A percentile compares a stretch with the other conserved stretches of the same genome.
phyloP scores from a whole-genome alignment of 2,888 invertebrate genomes.

The Sicus ferrugineus region DNA sequence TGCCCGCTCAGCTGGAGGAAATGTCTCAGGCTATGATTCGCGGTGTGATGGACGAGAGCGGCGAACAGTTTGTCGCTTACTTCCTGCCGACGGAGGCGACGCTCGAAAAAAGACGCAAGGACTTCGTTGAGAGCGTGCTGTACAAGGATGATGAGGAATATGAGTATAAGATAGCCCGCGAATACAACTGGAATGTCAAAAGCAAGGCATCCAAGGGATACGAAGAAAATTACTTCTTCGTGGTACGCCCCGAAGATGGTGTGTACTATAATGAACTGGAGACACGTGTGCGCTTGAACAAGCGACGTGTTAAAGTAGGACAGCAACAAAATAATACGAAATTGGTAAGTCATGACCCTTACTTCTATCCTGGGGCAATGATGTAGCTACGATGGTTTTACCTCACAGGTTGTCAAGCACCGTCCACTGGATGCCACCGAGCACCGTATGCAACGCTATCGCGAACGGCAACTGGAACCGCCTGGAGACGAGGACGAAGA shows the following conservation, averaged over 20 bases:
- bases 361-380: background rate
- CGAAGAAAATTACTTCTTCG: slow-evolving; percentile 97
- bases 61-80: slow-evolving; percentile 98
- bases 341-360: slow-evolving; percentile 67
- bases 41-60: slow-evolving; percentile 99
- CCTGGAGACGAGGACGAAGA: slow-evolving; percentile 77
- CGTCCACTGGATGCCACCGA: slow-evolving; percentile 85
- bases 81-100: slow-evolving; percentile 96
- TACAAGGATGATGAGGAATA: slow-evolving; percentile 92
- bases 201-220: slow-evolving; percentile 94
- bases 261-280: slow-evolving; percentile 96
- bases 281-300: slow-evolving; percentile 92
- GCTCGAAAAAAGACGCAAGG: slow-evolving; percentile 84
- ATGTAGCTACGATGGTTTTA: background rate
- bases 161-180: slow-evolving; percentile 96
- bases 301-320: slow-evolving; percentile 83
- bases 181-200: slow-evolving; percentile 99
- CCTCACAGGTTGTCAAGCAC: slow-evolving; percentile 75
- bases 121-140: slow-evolving; percentile 76
- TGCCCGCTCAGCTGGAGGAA: slow-evolving; percentile 90
- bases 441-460: slow-evolving; percentile 83
- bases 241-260: slow-evolving; percentile 81
- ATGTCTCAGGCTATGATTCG: slow-evolving; percentile 99
- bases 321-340: slow-evolving; percentile 67
- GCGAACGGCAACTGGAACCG: slow-evolving; percentile 90